phyloP scores from a whole-genome alignment of 2,113 vertebrate genomes.

The Ciconia maguari region DNA sequence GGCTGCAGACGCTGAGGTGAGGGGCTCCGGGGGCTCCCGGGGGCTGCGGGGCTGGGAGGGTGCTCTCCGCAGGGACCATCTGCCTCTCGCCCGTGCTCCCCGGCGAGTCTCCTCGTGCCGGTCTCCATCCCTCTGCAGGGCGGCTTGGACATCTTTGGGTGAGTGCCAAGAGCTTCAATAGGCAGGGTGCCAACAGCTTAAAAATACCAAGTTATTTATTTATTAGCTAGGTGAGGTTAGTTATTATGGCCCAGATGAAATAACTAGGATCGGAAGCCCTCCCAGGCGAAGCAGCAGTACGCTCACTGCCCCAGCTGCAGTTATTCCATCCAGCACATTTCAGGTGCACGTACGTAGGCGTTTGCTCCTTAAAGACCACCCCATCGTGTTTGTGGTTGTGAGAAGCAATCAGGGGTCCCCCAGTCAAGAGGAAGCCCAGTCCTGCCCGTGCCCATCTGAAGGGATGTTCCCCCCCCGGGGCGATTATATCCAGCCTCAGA shows the following conservation, averaged over 20 bases:
- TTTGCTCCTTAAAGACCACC: neutral
- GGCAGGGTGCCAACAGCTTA: neutral
- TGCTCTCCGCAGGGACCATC: neutral
- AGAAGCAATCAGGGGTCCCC: neutral
- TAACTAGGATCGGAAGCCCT: neutral
- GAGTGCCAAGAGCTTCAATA: too few species aligned
- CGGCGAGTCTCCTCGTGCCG: neutral
- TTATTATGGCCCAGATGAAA: neutral
- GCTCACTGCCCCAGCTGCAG: neutral
- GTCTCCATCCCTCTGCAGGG: neutral
- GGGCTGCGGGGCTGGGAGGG: neutral
- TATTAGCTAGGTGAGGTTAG: neutral
- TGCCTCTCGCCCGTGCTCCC: neutral
- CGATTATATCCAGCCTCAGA: neutral
- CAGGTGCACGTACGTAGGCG: fast-evolving
- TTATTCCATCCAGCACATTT: neutral
- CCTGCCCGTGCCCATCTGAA: neutral
- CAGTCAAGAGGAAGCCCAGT: neutral
- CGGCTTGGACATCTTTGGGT: too few species aligned
- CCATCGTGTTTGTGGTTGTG: neutral
- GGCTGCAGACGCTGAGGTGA: neutral
- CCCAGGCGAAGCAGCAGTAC: neutral
- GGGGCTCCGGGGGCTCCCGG: neutral
- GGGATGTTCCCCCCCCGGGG: neutral
- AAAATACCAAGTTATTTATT: neutral